phyloP scores from a whole-genome alignment of 2,797 vertebrate species.

The Gorsachius magnificus region DNA sequence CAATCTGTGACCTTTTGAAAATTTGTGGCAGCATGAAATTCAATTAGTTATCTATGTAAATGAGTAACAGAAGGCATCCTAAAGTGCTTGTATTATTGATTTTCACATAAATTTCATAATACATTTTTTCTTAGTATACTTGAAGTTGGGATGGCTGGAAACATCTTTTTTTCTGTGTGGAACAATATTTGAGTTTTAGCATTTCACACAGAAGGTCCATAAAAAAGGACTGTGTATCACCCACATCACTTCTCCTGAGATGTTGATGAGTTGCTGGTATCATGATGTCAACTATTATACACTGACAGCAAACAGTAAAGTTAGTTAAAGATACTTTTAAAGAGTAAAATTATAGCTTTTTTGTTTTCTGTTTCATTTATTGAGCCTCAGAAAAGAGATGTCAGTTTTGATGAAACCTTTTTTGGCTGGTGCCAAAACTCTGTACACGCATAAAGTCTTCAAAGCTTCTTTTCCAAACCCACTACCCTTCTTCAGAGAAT shows the following conservation, averaged over 20 bases:
- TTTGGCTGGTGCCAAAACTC: neutral
- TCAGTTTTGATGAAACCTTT: neutral
- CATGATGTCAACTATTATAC: neutral
- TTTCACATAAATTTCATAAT: neutral
- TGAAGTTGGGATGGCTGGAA: neutral
- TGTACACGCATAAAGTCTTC: neutral
- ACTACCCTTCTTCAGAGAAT: neutral
- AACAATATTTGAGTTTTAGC: neutral
- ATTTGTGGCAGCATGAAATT: constrained; percentile 14
- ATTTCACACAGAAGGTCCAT: neutral
- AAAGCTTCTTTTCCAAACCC: neutral
- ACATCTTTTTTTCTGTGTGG: neutral
- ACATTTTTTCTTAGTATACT: neutral
- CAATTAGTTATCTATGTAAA: constrained; percentile 2
- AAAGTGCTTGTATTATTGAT: neutral
- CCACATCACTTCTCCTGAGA: neutral
- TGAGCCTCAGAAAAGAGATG: neutral
- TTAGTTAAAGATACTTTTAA: neutral
- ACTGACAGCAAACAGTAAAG: neutral
- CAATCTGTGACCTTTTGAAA: constrained; percentile 12
- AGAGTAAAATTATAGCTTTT: neutral
- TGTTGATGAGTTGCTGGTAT: neutral
- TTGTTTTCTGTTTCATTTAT: neutral
- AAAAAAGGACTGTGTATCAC: neutral
- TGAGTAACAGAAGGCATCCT: neutral